Evolutionary conservation across 2,888 invertebrate species (phyloP), one percentile per base, ranked within the genome.

Genomic region (Xylota sylvarum): DNA sequence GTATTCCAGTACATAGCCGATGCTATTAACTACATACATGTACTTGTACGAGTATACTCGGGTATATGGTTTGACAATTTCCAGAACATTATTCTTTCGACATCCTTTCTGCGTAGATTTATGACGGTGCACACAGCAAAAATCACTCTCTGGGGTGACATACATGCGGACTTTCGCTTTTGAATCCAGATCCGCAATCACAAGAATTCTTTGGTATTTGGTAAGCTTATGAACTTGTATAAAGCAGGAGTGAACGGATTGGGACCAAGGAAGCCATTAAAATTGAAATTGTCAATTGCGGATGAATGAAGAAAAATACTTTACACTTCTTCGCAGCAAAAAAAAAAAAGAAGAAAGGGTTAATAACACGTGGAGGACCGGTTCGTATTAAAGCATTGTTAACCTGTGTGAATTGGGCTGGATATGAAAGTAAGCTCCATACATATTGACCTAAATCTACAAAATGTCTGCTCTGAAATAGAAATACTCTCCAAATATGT

Each of bases 61-160:
- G 2, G 3, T 46, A 32, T 64, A 55, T 55, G 48, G 43, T 55
- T 58, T 70, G 64, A 70, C 76, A 58, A 67, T 78, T 76, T 64
- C 50, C 62, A 78, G 56, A 40, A 62, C 69, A 74, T 73, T 79
- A 84, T 84, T 79, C 79, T 64, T 74, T 43, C 40, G 55, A 79
- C 50, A 74, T 69, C 50, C 56, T 69, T 74, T 64, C 23, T 73
- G 40, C 56, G 62, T 46, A 64, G 69, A 84, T 84, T 84, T 84
- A 84, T 84, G 67, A 79, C 43, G 74, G 64, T 69, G 69, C 62
- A 69, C 48, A 79, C 40, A 52, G 67, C 12, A 50, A 56, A 64
- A 69, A 84, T 78, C 70, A 56, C 78, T 60, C 78, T 78, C 83
- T 55, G n/a, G 83, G 83, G 83, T 69, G 73, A 79, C 79, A 64